These are phyloP conservation scores for Noctuana brunneofusca DNA, from an alignment of 2,888 invertebrate genomes.

Conservation along the genomic window DNA sequence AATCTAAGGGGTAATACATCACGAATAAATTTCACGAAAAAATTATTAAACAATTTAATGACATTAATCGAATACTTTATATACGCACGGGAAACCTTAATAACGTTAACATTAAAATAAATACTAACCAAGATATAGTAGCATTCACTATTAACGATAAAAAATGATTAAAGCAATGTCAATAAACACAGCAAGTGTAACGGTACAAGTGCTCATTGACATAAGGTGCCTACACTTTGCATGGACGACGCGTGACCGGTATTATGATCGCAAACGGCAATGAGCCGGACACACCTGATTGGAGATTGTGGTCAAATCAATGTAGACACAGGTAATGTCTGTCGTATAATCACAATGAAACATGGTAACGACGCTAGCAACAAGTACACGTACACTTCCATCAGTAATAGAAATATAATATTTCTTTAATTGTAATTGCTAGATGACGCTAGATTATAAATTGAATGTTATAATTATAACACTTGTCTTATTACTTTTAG, in stretches of 20 bases:
- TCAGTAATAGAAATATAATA: not conserved
- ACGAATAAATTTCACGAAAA: too few species aligned
- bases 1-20: too few species aligned
- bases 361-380: not conserved
- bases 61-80: too few species aligned
- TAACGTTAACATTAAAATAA: not conserved
- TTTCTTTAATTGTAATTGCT: too few species aligned
- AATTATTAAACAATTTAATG: too few species aligned
- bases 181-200: not conserved
- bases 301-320: slow-evolving; percentile 30
- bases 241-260: slow-evolving; percentile 38
- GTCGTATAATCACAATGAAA: not conserved
- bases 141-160: not conserved
- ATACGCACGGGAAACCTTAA: too few species aligned
- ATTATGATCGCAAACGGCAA: slow-evolving; percentile 40
- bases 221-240: slow-evolving; percentile 9
- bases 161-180: not conserved
- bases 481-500: too few species aligned
- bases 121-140: not conserved
- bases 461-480: too few species aligned
- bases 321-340: not conserved
- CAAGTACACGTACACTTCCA: not conserved
- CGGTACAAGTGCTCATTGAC: not conserved
- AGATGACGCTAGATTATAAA: too few species aligned
- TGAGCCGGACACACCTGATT: slow-evolving; percentile 43